Evolutionary conservation across 2,797 vertebrate species (phyloP).

Genomic region (Xenentodon cancila): DNA sequence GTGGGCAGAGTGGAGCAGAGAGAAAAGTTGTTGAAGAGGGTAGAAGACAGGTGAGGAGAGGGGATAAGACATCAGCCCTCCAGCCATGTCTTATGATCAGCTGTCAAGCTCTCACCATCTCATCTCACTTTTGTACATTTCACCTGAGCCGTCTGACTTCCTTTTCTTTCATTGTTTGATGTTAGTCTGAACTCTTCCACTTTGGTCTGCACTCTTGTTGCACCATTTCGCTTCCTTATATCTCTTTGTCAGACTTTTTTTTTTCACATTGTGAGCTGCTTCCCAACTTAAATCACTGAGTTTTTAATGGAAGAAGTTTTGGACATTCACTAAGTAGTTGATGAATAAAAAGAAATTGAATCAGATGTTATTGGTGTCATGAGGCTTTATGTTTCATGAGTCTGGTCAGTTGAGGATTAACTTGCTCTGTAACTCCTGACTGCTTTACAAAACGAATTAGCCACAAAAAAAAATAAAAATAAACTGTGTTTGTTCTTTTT

Average conservation of each 20-base stretch:
- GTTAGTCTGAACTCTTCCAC: slow-evolving; percentile 46
- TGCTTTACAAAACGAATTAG: slow-evolving; percentile 54
- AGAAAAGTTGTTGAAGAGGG: slow-evolving; percentile 26
- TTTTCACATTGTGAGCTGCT: slow-evolving; percentile 27
- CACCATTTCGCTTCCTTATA: slow-evolving; percentile 24
- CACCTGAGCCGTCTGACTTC: slow-evolving; percentile 31
- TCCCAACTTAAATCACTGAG: no score
- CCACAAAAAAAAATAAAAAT: background rate
- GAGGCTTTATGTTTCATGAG: background rate
- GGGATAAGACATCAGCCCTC: slow-evolving; percentile 51
- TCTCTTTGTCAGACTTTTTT: background rate
- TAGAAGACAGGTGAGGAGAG: slow-evolving; percentile 15
- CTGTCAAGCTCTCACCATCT: slow-evolving; percentile 51
- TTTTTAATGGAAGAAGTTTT: no score
- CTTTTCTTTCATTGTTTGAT: slow-evolving; percentile 63
- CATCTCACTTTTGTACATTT: slow-evolving; percentile 23
- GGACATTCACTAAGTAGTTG: no score
- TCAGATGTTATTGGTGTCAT: background rate
- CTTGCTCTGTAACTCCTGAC: slow-evolving; percentile 44
- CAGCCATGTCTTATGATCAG: slow-evolving; percentile 54
- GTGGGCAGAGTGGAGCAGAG: slow-evolving; percentile 8
- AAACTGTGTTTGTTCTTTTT: slow-evolving; percentile 72
- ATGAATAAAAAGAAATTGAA: background rate
- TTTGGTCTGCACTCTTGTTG: slow-evolving; percentile 23
- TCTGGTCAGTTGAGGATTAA: no score